These are phyloP conservation scores for Oscheius sp. DNA, from an alignment of 2,888 invertebrate genomes.

Conservation along the genomic window DNA sequence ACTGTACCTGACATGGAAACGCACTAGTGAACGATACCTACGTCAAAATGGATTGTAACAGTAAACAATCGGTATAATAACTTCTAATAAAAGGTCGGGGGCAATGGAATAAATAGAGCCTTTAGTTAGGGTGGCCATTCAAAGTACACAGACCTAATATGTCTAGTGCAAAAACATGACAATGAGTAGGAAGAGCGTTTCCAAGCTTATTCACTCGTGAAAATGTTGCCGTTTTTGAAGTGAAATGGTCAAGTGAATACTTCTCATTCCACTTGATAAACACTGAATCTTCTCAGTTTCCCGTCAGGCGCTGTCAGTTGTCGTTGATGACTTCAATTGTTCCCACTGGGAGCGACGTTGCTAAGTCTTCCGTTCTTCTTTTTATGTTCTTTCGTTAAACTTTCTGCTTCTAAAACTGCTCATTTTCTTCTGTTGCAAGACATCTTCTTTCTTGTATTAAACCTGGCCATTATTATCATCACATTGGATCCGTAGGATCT, in stretches of 20 bases:
- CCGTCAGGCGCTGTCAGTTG: constrained; percentile 4
- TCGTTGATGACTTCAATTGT: constrained; percentile 34
- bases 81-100: too few species aligned
- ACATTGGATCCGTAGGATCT: constrained; percentile 16
- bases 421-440: not conserved
- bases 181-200: not conserved
- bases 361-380: constrained; percentile 2
- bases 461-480: not conserved
- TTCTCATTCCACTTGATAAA: too few species aligned
- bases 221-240: not conserved
- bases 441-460: not conserved
- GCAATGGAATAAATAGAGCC: too few species aligned
- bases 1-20: too few species aligned
- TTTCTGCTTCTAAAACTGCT: not conserved
- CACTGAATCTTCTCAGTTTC: too few species aligned
- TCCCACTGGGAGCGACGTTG: constrained; percentile 14
- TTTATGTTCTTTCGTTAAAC: constrained; percentile 3
- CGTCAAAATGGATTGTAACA: too few species aligned
- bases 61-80: too few species aligned
- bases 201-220: not conserved
- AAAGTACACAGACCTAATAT: too few species aligned
- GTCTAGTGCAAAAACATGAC: too few species aligned
- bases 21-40: too few species aligned
- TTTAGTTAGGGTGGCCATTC: too few species aligned
- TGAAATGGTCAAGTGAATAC: too few species aligned